Evolutionary conservation across 2,113 vertebrate genomes (phyloP), one percentile per base, ranked within the genome.

Genomic region (Corvus cornix): DNA sequence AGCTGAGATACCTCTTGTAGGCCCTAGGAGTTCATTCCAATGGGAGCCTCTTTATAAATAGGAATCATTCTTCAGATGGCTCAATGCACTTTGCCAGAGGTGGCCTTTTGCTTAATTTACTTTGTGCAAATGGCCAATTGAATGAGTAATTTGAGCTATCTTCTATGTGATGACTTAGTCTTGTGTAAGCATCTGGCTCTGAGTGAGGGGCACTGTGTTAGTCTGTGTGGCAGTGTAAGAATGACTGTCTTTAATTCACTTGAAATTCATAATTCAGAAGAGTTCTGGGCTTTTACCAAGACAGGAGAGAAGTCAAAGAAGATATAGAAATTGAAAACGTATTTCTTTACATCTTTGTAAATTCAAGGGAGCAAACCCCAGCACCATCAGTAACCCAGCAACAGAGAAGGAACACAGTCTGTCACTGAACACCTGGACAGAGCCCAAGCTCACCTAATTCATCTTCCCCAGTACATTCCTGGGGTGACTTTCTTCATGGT

Each of bases 41-140:
- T 35, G 30, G 44, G 41, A 93, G 2, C 18, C 13, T 62, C 23
- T 93, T 75, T 53, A 85, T 35, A 91, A 73, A 76, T 0, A 58
- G 44, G 53, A 89, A 87, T 39, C 3, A 28, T 53, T 87, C 69
- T 82, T 89, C 67, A 52, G 4, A 37, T 28, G 72, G 56, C 74
- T 78, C 59, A 91, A 81, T 84, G 67, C 16, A 67, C 70, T 85
- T 83, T 73, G 56, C 33, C 66, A 94, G 64, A 52, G 46, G 84
- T 85, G 78, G 84, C 67, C 67, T 93, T 92, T 94, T 80, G 55
- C 72, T 85, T 78, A 68, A 89, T 92, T 85, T 58, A 75, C 90
- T 87, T 91, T 41, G 63, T 80, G 75, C 53, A 84, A 89, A 91
- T 75, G 85, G 72, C 56, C 60, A 91, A 8, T 0, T 35, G 39